Evolutionary conservation across 2,113 vertebrate species (phyloP).

Genomic region (Opisthocomus hoazin): DNA sequence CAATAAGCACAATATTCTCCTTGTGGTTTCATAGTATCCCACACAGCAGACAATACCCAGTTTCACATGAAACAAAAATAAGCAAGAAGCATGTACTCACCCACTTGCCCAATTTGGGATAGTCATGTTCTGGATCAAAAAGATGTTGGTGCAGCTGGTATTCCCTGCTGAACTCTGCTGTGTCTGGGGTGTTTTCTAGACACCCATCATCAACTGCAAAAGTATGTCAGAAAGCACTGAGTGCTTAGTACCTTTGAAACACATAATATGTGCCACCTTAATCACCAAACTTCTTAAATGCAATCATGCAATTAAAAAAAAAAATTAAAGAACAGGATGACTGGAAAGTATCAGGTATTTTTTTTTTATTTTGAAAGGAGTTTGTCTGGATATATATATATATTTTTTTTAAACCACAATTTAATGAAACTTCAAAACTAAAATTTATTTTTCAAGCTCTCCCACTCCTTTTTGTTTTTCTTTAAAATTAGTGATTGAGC

Average conservation of each 20-base stretch:
- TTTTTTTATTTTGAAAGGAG: background rate
- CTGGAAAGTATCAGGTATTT: background rate
- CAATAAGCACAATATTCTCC: background rate
- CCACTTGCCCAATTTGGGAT: slow-evolving; percentile 88
- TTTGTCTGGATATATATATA: background rate
- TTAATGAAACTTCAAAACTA: background rate
- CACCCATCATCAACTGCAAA: slow-evolving; percentile 86
- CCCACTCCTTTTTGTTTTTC: background rate
- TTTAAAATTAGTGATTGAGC: background rate
- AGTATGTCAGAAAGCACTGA: background rate
- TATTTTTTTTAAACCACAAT: background rate
- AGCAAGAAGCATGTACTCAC: slow-evolving; percentile 71
- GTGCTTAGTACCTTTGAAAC: background rate
- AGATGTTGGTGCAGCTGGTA: slow-evolving; percentile 95
- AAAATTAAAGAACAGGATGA: background rate
- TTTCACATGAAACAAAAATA: background rate
- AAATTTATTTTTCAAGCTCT: background rate
- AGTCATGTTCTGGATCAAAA: slow-evolving; percentile 94
- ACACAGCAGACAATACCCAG: background rate
- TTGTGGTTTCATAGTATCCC: background rate
- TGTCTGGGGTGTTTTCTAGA: slow-evolving; percentile 92
- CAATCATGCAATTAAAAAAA: background rate
- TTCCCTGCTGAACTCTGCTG: slow-evolving; percentile 93
- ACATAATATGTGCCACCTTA: background rate
- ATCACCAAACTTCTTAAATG: background rate